Base-by-base conservation (phyloP, 2,888 invertebrate species). In the Amphipoea oculea region DNA sequence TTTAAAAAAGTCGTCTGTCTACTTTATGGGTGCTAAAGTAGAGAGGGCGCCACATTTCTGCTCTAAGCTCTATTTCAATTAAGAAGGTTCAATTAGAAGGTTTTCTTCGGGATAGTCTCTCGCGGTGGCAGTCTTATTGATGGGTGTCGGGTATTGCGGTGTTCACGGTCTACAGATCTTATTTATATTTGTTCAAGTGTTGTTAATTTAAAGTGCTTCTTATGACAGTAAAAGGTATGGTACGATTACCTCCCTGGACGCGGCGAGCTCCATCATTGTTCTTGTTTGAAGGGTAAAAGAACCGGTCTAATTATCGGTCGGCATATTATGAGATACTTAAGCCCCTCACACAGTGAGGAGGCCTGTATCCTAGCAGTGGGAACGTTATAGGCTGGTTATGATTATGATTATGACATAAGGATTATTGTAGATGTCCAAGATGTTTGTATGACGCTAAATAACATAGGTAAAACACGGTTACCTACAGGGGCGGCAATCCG, bases 11-110 rank as follows among this genome's bases (percentile, higher is more conserved):
- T 48, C 9, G 63, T 76, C 29, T 70, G 66, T 76, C 68, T 70
- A 36, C 36, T 85, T 78, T 75, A 74, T 69, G 36, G 72, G 62
- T 73, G 68, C 67, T 68, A 65, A 75, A 76, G 74, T 40, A 77
- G 63, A 57, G 73, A 57, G 45, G 74, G 54, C 54, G 29, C 72
- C 45, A 75, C 67, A 70, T 82, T 75, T 45, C 78, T 17, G 29
- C 57, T 85, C 36, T 77, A 54, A 75, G 75, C 57, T 76, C 48
- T 74, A 75, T 72, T 83, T 86, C 68, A 83, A 85, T 85, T 85
- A 85, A 45, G 76, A 29, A 82, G 70, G 51, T 85, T 73, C 71
- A 82, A 85, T 86, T 79, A 83, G 23, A 73, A 70, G 86, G 73
- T 79, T 86, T 75, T 86, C 84, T 84, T 82, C 51, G 69, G 62